Base-by-base conservation (phyloP, 2,797 vertebrate genomes). In the Esox masquinongy region DNA sequence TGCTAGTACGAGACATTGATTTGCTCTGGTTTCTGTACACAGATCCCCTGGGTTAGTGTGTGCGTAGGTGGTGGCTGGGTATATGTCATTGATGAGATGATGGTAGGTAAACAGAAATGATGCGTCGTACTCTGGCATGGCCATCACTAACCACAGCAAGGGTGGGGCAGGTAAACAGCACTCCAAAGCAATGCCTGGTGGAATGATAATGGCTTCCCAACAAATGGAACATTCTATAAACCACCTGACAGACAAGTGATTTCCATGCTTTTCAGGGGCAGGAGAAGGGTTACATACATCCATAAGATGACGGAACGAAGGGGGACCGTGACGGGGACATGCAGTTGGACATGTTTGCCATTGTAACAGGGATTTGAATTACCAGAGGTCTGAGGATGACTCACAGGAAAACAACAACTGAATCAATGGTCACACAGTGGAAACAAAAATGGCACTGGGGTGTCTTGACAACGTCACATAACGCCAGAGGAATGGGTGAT, bases 251-350 rank as follows among this genome's bases (percentile, higher is more conserved):
- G 47, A 74, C 72, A 51, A 78, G 90, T 80, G 85, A 86, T 80
- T 88, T 85, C 81, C 92, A 92, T 94, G 92, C 92, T 85, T 82
- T 84, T 83, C 82, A 85, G 34, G 64, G 29, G 56, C 78, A 85
- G 83, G 80, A 78, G 85, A 75, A 50, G 87, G 86, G 78, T 85
- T 82, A 87, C 73, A 76, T 75, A 86, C 88, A 88, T 86, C 88
- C 77, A 85, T 76, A 12, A 80, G 81, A 85, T 79, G 0, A 88
- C 80, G 49, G 85, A 85, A 89, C 89, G 85, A 43, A 68, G 70
- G 39, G 39, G 68, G 80, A 80, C 90, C 84, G 78, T 82, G 77
- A 86, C 91, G 91, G 89, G 68, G 79, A 87, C 94, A 93, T 94
- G 92, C 92, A 89, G 78, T 78, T 89, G 78, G 79, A 92, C 83